Evolutionary conservation across 2,888 invertebrate genomes (phyloP), one percentile per base, ranked within the genome.

Genomic region (Calliopum simillimum): DNA sequence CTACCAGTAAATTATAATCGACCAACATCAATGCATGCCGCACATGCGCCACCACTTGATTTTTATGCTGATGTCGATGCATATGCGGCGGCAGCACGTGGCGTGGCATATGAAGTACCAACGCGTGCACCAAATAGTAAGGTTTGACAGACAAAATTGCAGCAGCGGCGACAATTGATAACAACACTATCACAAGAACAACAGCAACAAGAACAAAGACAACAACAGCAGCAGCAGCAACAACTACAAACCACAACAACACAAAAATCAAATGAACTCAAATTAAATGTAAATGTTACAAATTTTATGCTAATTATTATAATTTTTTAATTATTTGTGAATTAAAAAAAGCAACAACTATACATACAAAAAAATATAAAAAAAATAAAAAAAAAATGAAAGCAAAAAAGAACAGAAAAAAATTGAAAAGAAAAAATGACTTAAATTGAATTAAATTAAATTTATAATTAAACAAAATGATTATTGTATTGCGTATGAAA

Each of bases 1-100:
- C 86, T 80, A 83, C 86, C 82, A 86, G 86, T 80, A 86, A 86
- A 82, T 82, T 86, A 83, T 86, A 86, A 84, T 81, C 81, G 85
- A 76, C 84, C 86, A 79, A 82, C 84, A 75, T 86, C 86, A 75
- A 75, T 84, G 79, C 85, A 86, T 75, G 33, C 33, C 8, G 33
- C 33, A 33, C 84, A 81, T 79, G 80, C 80, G 46, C 73, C 74
- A 65, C 70, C 76, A 63, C 14, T 63, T 61, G 81, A 79, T 66
- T 74, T 79, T 64, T 86, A 86, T 79, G 83, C 86, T 67, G 86
- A 86, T 79, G 83, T 85, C 68, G 86, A 86, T 76, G 86, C 86
- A 69, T 86, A 86, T 79, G 83, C 86, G 75, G 83, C 84, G 67
- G 71, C 83, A 73, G 86, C 83, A 76, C 84, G 85, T 74, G 82